Base-by-base conservation (phyloP, 1,140 invertebrate genomes). In the Tigriopus japonicus region DNA sequence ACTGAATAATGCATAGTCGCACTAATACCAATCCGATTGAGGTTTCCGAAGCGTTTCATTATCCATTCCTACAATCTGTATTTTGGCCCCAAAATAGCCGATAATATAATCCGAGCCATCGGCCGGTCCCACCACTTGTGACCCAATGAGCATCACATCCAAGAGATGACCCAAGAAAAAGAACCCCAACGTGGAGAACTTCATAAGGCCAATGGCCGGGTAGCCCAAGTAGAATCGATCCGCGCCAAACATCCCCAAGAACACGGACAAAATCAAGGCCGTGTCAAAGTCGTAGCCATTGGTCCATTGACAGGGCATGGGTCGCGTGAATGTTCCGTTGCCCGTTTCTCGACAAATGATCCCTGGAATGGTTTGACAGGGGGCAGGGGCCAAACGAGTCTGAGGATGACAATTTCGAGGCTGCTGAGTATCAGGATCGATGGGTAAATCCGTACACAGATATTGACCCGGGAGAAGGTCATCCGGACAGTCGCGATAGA, bases 221-320 rank as follows among this genome's bases (percentile, higher is more conserved):
- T 98, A 97, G 15, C 94, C 94, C 2, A 98, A 75, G 69, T 97
- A 98, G 72, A 98, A 96, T 63, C 94, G 75, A 71, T 98, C 94
- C 14, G 87, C 78, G n/a, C 94, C 94, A 76, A 98, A 92, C 86
- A 94, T 93, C 13, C 66, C 66, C 17, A 79, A 68, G 68, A 98
- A 98, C 51, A 98, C 85, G 1, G 93, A 97, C 0, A 98, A 74
- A 14, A 98, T 69, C 53, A 98, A 71, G 0, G 93, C 82, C 51
- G 86, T 91, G 71, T 95, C 88, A 72, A 93, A 86, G 0, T 85
- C 86, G 70, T 93, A 91, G 53, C 89, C 89, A 79, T 92, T 94
- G 53, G 87, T 92, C 71, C 62, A 81, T 77, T 64, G 65, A 63
- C 62, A 66, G 53, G 62, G 10, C 13, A 60, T 28, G 62, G 35